Evolutionary conservation across 2,888 invertebrate genomes (phyloP), one percentile per base, ranked within the genome.

Genomic region (Tuta absoluta): DNA sequence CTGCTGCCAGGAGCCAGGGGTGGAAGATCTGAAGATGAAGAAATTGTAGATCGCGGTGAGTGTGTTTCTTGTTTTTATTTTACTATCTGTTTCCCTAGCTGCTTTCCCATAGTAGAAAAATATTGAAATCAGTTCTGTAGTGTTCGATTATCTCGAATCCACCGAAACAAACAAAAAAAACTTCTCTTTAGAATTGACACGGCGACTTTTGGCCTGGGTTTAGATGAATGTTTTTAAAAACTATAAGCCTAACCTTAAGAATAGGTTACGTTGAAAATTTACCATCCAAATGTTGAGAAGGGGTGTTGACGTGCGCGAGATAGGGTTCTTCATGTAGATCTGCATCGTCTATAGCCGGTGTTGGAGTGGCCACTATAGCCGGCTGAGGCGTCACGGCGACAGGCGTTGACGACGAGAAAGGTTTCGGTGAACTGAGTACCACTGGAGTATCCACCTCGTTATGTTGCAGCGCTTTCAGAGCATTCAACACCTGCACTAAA

Each of bases 401-500:
- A 24, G 56, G 56, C 33, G n/a, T 24, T 10, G 78, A 71, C n/a
- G 77, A 74, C 64, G 80, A 77, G 68, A 87, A 87, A 7, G 90
- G 88, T 63, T 82, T 85, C 2, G 89, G 88, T 41, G 86, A 86
- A 77, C 76, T 92, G 75, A 78, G 81, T 60, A 75, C 56, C 69
- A 75, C 56, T 69, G 76, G 91, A 69, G 75, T 72, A 70, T 81
- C 86, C 3, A 81, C 70, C 68, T 87, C 82, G 74, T 90, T 82
- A 68, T 92, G 79, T 72, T 85, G 79, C 60, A 76, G 76, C 21
- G 85, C 81, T 73, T 94, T 95, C 59, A 96, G 86, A 65, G 95
- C 93, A 75, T 94, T 94, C 60, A 97, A 85, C 66, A 96, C 96
- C 78, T 94, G 95, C 14, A 96, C 93, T 65, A 97, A 86, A 0